Percentiles rank a stretch among this genome's conserved stretches.
Conservation (phyloP, 2,888 invertebrate species). For the Noctuana brunneofusca region DNA sequence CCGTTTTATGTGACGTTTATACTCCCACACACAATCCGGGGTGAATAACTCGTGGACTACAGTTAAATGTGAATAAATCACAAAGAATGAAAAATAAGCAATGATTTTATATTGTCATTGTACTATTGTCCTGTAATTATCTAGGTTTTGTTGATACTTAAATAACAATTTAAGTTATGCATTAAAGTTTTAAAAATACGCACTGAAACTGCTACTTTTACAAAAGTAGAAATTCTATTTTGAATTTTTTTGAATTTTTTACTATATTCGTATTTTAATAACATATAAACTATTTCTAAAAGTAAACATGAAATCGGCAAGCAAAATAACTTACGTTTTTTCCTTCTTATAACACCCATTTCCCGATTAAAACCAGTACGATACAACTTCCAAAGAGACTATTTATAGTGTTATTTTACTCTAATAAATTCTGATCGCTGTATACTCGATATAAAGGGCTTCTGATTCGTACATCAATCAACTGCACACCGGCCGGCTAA, state of each 20-base stretch:
- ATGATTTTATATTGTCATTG: too few relatives aligned
- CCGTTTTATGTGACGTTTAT: background rate
- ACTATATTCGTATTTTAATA: too few relatives aligned
- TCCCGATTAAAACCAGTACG: constrained; percentile 56
- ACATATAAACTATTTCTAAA: background rate
- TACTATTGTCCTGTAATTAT: too few relatives aligned
- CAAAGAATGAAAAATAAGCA: background rate
- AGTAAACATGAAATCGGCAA: background rate
- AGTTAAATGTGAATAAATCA: background rate
- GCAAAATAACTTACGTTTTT: constrained; percentile 77
- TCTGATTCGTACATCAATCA: constrained; percentile 56
- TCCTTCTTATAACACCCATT: constrained; percentile 78
- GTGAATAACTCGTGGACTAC: background rate
- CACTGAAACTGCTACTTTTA: too few relatives aligned
- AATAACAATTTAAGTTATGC: too few relatives aligned
- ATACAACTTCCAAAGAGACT: constrained; percentile 34
- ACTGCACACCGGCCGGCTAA: constrained; percentile 58
- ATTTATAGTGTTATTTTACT: constrained; percentile 30
- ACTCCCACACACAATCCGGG: background rate
- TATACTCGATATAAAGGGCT: constrained; percentile 51
- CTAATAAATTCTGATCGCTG: constrained; percentile 9
- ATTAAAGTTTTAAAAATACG: too few relatives aligned
- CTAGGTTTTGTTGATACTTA: too few relatives aligned
- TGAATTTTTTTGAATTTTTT: too few relatives aligned
- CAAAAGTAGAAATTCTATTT: too few relatives aligned